Conservation (phyloP, 2,797 vertebrate genomes). For the Parotocinclus haroldoi region DNA sequence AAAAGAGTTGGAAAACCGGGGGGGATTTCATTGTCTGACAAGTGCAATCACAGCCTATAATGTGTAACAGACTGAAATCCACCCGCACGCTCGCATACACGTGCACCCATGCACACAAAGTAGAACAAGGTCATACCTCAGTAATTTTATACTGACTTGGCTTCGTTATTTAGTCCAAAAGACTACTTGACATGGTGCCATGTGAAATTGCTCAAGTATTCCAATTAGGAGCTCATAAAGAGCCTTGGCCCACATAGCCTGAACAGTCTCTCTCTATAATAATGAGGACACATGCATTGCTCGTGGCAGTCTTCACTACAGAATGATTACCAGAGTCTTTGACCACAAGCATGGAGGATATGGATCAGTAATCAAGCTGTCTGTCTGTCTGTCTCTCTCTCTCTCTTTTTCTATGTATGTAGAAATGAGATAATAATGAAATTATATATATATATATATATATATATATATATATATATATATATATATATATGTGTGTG, state of each 20-base stretch:
- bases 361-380: conserved; percentile 15
- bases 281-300: conserved; percentile 41
- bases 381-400: no score
- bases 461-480: no score
- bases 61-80: conserved; percentile 6
- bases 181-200: conserved; percentile 39
- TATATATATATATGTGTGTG: no score
- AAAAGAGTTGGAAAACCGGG: conserved; percentile 8
- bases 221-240: conserved; percentile 45
- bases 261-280: conserved; percentile 25
- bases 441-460: no score
- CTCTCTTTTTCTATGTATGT: no score
- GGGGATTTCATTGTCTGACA: conserved; percentile 28
- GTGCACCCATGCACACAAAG: not conserved
- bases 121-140: conserved; percentile 25
- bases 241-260: conserved; percentile 37
- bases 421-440: no score
- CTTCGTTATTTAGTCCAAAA: conserved; percentile 37
- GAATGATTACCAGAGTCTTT: conserved; percentile 24
- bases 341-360: conserved; percentile 14
- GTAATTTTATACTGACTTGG: conserved; percentile 23
- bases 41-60: conserved; percentile 30
- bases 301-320: conserved; percentile 37
- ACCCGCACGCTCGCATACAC: not conserved
- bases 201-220: conserved; percentile 40